Conservation (phyloP, 2,113 vertebrate genomes). For the Geothlypis trichas region DNA sequence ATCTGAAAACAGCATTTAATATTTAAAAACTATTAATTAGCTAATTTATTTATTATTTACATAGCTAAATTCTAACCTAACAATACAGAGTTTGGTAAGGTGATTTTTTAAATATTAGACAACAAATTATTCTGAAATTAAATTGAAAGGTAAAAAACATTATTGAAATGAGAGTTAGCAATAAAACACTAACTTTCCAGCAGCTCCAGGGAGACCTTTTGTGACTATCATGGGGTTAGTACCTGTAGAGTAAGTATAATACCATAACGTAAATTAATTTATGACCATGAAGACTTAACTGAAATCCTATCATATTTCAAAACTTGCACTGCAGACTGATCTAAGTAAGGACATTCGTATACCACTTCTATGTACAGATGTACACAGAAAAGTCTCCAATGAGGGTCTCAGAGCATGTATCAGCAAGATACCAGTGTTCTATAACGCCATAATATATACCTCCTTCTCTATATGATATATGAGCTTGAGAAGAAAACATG, state of each 20-base stretch:
- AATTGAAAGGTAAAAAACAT: not conserved
- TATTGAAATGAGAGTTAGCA: not conserved
- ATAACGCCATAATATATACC: rapidly evolving
- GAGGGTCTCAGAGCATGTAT: not conserved
- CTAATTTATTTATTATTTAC: not conserved
- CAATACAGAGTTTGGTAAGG: not conserved
- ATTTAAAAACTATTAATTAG: not conserved
- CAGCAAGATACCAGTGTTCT: not conserved
- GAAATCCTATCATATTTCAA: not conserved
- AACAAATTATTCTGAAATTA: not conserved
- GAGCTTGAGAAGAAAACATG: not conserved
- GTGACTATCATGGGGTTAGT: not conserved
- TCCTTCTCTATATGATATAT: not conserved
- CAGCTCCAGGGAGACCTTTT: not conserved
- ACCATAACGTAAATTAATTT: not conserved
- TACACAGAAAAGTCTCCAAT: rapidly evolving
- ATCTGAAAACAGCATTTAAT: not conserved
- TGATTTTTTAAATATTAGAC: not conserved
- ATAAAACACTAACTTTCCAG: not conserved
- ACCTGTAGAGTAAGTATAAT: not conserved
- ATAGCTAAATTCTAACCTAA: not conserved
- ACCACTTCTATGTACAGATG: not conserved
- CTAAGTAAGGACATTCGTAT: not conserved
- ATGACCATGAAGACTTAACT: not conserved
- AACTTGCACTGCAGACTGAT: not conserved